A percentile compares a stretch with the other conserved stretches of the same genome.
Conservation (phyloP, 1,140 invertebrate genomes). For the Theocolax elegans region DNA sequence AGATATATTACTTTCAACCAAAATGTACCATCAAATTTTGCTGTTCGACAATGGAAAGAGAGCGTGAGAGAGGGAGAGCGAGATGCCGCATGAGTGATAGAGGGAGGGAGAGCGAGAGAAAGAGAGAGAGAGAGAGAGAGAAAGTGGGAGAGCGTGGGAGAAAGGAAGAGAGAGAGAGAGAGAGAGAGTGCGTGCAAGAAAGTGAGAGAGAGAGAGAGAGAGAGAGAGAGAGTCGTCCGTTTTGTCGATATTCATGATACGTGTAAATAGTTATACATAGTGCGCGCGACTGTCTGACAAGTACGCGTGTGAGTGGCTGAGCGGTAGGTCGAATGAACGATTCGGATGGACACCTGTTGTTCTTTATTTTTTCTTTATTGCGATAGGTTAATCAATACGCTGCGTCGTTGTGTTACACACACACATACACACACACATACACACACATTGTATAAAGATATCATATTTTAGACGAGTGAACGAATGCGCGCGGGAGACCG, state of each 20-base stretch:
- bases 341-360: slow-evolving; percentile 19
- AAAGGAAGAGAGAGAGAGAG: too few relatives aligned
- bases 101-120: too few relatives aligned
- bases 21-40: too few relatives aligned
- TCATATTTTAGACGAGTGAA: slow-evolving; percentile 36
- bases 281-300: slow-evolving; percentile 42
- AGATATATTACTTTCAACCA: too few relatives aligned
- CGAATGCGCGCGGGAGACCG: slow-evolving; percentile 19
- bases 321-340: slow-evolving; percentile 20
- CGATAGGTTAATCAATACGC: slow-evolving; percentile 42
- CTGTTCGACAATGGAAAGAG: too few relatives aligned
- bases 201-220: background rate
- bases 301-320: slow-evolving; percentile 24
- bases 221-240: slow-evolving; percentile 21
- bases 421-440: too few relatives aligned
- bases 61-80: too few relatives aligned
- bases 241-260: slow-evolving; percentile 37
- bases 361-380: slow-evolving; percentile 32
- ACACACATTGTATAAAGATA: slow-evolving; percentile 44
- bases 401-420: slow-evolving; percentile 36
- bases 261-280: slow-evolving; percentile 67
- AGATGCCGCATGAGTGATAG: too few relatives aligned
- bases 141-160: too few relatives aligned
- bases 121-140: too few relatives aligned
- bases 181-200: too few relatives aligned